Base-by-base conservation (phyloP, 2,888 invertebrate genomes). In the Apodemia zela region DNA sequence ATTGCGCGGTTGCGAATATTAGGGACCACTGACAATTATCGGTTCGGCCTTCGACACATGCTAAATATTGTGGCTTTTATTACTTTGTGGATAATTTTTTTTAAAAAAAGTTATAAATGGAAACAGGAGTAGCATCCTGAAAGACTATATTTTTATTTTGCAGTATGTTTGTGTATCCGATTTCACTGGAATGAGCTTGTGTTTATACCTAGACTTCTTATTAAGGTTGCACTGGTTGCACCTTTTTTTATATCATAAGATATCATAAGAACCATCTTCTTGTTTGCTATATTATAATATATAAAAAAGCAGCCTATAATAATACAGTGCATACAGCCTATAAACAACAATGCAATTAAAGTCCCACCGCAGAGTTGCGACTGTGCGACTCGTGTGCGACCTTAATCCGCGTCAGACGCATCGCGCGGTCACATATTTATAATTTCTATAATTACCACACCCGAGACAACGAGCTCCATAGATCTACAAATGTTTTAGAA, bases 401-500 rank as follows among this genome's bases (percentile, higher is more conserved):
- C 64, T 65, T 70, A 72, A 70, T 69, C 73, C 70, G 75, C 80
- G 79, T 81, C 67, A 74, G 74, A 73, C 78, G 75, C 79, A 75
- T 77, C 78, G 82, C 74, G 85, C 84, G 84, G 83, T 87, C 87
- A 87, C 89, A 87, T 87, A 86, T 88, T 87, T 89, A 87, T 89
- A 88, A 89, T 89, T 90, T 86, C 87, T 82, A 85, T 85, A 88
- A 89, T 88, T 89, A 88, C 87, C 79, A 78, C 79, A 77, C 79
- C 78, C 77, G 84, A 86, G 84, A 86, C 85, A 82, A 82, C 73
- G 59, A 17, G 35, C 10, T 59, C 33, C 35, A 35, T 35, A 35
- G 35, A 54, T 7, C 51, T 54, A 54, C 13, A 21, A 54, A 54
- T 11, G 17, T 4, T 60, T 49, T 64, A 65, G 66, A 69, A 51